A percentile compares a stretch with the other conserved stretches of the same genome.
Evolutionary conservation across 2,113 vertebrate species (phyloP).

Genomic region (Delphinapterus leucas): DNA sequence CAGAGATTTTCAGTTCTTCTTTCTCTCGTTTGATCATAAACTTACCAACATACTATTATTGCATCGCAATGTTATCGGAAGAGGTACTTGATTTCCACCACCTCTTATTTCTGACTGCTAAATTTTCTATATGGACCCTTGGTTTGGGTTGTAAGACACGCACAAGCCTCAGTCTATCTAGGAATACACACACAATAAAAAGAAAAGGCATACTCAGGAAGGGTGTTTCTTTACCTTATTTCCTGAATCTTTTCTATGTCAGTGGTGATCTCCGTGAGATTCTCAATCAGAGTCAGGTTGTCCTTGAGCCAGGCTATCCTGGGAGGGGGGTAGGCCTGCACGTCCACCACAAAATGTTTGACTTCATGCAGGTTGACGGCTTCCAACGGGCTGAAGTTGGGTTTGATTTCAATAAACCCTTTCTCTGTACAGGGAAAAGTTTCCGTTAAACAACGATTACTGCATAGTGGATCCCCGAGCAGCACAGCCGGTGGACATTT

Average conservation of each 20-base stretch:
- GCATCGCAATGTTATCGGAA: background rate
- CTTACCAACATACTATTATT: background rate
- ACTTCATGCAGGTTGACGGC: slow-evolving; percentile 93
- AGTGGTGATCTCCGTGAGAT: slow-evolving; percentile 92
- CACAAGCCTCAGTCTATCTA: background rate
- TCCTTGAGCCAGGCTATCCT: slow-evolving; percentile 94
- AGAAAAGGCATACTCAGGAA: background rate
- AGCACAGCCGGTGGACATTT: fast-evolving
- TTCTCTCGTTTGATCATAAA: background rate
- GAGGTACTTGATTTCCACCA: background rate
- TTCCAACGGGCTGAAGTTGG: slow-evolving; percentile 86
- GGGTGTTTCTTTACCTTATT: slow-evolving; percentile 86
- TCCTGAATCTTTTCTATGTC: slow-evolving; percentile 86
- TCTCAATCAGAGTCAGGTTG: slow-evolving; percentile 88
- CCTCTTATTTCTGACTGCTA: background rate
- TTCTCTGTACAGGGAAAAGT: slow-evolving; percentile 84
- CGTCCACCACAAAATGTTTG: slow-evolving; percentile 88
- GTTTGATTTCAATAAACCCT: slow-evolving; percentile 88
- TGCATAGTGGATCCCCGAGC: background rate
- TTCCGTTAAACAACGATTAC: background rate
- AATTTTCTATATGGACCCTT: background rate
- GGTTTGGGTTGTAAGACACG: background rate
- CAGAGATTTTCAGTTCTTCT: background rate
- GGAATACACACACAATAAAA: background rate
- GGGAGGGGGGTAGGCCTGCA: slow-evolving; percentile 89